Percentiles rank a stretch among this genome's conserved stretches.
phyloP scores from a whole-genome alignment of 2,797 vertebrate genomes.

The Crocodylus rhombifer region DNA sequence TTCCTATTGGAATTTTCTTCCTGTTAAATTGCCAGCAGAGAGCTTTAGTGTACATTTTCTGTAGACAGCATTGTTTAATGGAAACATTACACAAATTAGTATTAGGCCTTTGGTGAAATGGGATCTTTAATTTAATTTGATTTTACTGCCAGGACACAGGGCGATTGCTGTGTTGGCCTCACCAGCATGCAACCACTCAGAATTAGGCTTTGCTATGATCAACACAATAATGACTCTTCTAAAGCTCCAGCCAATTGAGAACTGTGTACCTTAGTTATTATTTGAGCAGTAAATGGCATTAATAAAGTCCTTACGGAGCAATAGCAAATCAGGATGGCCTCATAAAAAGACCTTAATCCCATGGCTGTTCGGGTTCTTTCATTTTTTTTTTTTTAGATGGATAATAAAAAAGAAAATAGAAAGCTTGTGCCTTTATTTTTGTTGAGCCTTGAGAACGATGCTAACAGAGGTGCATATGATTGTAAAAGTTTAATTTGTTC shows the following conservation, averaged over 20 bases:
- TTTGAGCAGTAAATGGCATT: slow-evolving; percentile 71
- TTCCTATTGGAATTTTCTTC: slow-evolving; percentile 72
- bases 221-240: slow-evolving; percentile 66
- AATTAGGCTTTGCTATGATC: slow-evolving; percentile 64
- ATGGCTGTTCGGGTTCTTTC: not conserved
- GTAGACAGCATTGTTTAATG: slow-evolving; percentile 77
- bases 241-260: not conserved
- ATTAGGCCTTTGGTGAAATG: slow-evolving; percentile 76
- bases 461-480: slow-evolving; percentile 14
- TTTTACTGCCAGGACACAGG: slow-evolving; percentile 68
- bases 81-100: slow-evolving; percentile 82
- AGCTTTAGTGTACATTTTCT: slow-evolving; percentile 59
- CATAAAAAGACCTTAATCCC: slow-evolving; percentile 63
- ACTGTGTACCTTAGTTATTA: slow-evolving; percentile 36
- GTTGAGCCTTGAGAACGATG: not conserved
- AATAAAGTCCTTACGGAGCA: slow-evolving; percentile 71
- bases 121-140: slow-evolving; percentile 82
- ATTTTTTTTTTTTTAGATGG: not conserved
- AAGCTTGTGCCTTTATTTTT: slow-evolving; percentile 41
- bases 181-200: slow-evolving; percentile 62
- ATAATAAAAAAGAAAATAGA: slow-evolving; percentile 61
- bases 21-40: slow-evolving; percentile 37
- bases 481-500: slow-evolving; percentile 14
- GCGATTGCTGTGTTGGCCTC: slow-evolving; percentile 10
- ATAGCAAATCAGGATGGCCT: slow-evolving; percentile 53